A percentile compares a stretch with the other conserved stretches of the same genome.
These are phyloP conservation scores for Hesperia comma DNA, from an alignment of 2,888 invertebrate species.

Conservation along the genomic window DNA sequence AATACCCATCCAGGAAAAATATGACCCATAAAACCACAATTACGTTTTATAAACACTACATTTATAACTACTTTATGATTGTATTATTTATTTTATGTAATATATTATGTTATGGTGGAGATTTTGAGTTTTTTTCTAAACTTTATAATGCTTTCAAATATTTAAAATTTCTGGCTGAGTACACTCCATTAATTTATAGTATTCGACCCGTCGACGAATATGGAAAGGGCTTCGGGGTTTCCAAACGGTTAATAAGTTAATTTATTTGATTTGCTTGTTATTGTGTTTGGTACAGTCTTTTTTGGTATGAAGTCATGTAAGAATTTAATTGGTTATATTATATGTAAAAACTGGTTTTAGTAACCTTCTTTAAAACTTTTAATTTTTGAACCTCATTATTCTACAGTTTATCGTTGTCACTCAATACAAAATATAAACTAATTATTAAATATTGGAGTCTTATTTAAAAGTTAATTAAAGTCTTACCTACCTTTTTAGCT, in stretches of 20 bases:
- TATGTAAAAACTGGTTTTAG: too few relatives aligned
- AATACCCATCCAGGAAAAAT: conserved; percentile 66
- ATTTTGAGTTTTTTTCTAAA: conserved; percentile 79
- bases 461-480: too few relatives aligned
- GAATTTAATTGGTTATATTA: too few relatives aligned
- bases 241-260: background rate
- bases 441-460: too few relatives aligned
- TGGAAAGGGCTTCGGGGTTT: conserved; percentile 54
- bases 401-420: too few relatives aligned
- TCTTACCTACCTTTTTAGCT: too few relatives aligned
- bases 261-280: background rate
- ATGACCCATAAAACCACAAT: conserved; percentile 79
- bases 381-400: too few relatives aligned
- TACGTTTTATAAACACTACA: conserved; percentile 83
- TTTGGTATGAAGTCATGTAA: too few relatives aligned
- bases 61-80: conserved; percentile 83
- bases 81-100: conserved; percentile 83
- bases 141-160: conserved; percentile 77
- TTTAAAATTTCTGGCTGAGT: conserved; percentile 81
- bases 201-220: conserved; percentile 54
- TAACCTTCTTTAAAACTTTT: too few relatives aligned
- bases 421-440: too few relatives aligned
- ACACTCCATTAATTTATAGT: conserved; percentile 82
- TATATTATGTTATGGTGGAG: conserved; percentile 75
- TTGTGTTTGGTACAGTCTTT: background rate